A percentile compares a stretch with the other conserved stretches of the same genome.
These are phyloP conservation scores for Uria lomvia DNA, from an alignment of 2,113 vertebrate species.

Conservation along the genomic window DNA sequence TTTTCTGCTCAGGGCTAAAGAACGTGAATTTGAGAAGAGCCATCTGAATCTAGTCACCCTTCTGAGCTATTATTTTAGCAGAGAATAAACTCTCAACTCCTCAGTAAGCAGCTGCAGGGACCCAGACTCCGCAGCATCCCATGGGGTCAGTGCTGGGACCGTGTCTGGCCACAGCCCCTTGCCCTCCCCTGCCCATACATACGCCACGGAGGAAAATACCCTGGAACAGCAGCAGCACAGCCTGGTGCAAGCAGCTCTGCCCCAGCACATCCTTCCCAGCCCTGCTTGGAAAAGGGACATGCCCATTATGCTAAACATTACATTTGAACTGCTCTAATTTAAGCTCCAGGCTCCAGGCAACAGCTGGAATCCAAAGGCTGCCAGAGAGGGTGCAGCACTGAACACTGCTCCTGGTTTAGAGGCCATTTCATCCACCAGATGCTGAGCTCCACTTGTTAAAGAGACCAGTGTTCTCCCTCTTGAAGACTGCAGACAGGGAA, in stretches of 20 bases:
- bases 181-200: neutral
- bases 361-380: neutral
- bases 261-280: neutral
- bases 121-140: neutral
- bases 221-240: neutral
- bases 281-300: neutral
- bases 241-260: neutral
- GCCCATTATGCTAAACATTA: neutral
- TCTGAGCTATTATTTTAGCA: neutral
- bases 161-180: fast-evolving
- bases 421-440: neutral
- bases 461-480: neutral
- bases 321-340: neutral
- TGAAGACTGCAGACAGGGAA: neutral
- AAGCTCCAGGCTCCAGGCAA: neutral
- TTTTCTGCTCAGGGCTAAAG: neutral
- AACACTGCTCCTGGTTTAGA: neutral
- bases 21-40: neutral
- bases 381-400: neutral
- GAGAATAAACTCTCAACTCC: neutral
- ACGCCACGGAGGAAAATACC: neutral
- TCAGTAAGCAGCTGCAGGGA: neutral
- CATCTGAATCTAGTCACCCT: neutral
- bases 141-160: neutral
- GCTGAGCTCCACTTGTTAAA: neutral